A percentile compares a stretch with the other conserved stretches of the same genome.
phyloP scores from a whole-genome alignment of 2,113 vertebrate genomes.

The Ibidorhyncha struthersii region DNA sequence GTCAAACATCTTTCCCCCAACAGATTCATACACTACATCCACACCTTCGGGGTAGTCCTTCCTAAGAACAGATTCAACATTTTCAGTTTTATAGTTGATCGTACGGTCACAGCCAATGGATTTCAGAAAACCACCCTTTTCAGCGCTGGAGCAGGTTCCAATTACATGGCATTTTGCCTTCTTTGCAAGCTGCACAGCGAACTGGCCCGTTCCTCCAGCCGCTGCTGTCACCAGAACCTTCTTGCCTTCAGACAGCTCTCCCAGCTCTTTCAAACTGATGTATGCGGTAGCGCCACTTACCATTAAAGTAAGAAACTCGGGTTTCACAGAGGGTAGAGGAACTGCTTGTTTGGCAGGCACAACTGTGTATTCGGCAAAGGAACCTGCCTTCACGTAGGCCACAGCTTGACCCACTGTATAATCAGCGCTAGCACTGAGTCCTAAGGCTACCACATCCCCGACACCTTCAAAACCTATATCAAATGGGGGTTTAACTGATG shows the following conservation, averaged over 20 bases:
- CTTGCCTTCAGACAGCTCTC: constrained; percentile 81
- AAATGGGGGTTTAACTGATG: constrained; percentile 84
- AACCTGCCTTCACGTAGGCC: constrained; percentile 82
- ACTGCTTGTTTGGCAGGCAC: constrained; percentile 79
- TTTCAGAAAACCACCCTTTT: constrained; percentile 88
- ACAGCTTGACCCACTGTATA: constrained; percentile 85
- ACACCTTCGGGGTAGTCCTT: constrained; percentile 84
- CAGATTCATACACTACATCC: constrained; percentile 90
- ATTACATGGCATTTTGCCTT: constrained; percentile 88
- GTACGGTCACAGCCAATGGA: constrained; percentile 87
- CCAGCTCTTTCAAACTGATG: constrained; percentile 87
- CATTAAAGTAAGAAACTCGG: constrained; percentile 85
- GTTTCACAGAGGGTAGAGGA: constrained; percentile 79
- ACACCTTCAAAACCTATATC: constrained; percentile 90
- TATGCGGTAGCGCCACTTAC: constrained; percentile 87
- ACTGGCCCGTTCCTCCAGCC: constrained; percentile 90
- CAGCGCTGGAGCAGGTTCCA: constrained; percentile 89
- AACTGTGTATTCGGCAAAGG: constrained; percentile 90
- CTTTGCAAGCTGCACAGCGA: constrained; percentile 91
- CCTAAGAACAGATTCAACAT: constrained; percentile 77
- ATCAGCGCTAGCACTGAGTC: constrained; percentile 86
- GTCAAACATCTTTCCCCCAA: constrained; percentile 88
- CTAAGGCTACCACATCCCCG: constrained; percentile 89
- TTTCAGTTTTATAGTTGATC: constrained; percentile 86
- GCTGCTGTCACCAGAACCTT: constrained; percentile 90